Conservation (phyloP, 2,888 invertebrate genomes). For the Sabatieria punctata region DNA sequence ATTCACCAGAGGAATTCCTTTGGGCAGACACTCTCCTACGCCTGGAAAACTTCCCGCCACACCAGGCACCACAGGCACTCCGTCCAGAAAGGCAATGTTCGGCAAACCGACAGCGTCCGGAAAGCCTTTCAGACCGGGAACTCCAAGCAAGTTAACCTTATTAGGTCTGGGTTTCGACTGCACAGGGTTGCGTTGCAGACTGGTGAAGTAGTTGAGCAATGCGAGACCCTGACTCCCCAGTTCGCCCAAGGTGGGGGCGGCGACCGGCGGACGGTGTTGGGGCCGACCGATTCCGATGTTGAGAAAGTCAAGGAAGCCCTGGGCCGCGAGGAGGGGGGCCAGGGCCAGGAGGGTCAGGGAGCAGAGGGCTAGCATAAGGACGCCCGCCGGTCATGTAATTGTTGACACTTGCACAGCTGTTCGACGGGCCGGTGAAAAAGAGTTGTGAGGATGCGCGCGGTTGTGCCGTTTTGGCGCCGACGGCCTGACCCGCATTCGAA, state of each 20-base stretch:
- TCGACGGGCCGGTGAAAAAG: too few relatives aligned
- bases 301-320: background rate
- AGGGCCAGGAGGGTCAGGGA: too few relatives aligned
- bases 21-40: constrained; percentile 19
- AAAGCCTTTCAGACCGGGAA: background rate
- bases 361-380: too few relatives aligned
- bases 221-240: constrained; percentile 4
- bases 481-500: too few relatives aligned
- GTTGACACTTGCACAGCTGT: too few relatives aligned
- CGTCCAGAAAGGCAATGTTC: constrained; percentile 17
- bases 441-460: too few relatives aligned
- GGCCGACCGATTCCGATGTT: background rate
- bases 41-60: constrained; percentile 19
- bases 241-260: background rate
- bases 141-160: background rate
- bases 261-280: background rate
- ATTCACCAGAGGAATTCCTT: constrained; percentile 16
- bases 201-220: constrained; percentile 4
- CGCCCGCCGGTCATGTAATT: too few relatives aligned
- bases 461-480: too few relatives aligned
- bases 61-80: constrained; percentile 20
- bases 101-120: constrained; percentile 10
- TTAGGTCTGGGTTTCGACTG: background rate
- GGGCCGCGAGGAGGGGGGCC: too few relatives aligned
- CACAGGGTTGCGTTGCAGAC: background rate